phyloP scores from a whole-genome alignment of 2,888 invertebrate species.

The Polyommatus iphigenia region DNA sequence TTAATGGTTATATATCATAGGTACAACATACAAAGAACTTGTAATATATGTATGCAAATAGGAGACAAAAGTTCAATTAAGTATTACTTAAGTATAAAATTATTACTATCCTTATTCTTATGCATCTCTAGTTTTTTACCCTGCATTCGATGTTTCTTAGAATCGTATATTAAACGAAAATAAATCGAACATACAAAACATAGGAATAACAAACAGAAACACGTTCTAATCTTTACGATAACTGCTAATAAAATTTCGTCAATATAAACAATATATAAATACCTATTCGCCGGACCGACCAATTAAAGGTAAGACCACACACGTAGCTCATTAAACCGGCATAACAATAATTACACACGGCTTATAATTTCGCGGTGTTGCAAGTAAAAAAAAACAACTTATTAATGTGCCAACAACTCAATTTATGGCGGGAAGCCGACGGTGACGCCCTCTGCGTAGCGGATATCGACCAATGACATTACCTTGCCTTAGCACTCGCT shows the following conservation, averaged over 20 bases:
- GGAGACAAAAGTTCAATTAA: neutral
- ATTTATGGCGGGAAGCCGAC: conserved; percentile 75
- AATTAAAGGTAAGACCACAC: conserved; percentile 61
- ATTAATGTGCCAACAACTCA: conserved; percentile 81
- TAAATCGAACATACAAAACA: conserved; percentile 20
- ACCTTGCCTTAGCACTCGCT: conserved; percentile 45
- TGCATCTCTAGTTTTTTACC: neutral
- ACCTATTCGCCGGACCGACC: conserved; percentile 16
- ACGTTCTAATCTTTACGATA: conserved; percentile 27
- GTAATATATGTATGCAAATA: neutral
- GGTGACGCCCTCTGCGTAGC: conserved; percentile 70
- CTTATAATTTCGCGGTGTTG: conserved; percentile 75
- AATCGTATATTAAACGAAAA: conserved; percentile 15
- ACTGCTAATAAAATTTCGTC: conserved; percentile 30
- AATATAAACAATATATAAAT: conserved; percentile 31
- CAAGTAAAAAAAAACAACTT: conserved; percentile 68
- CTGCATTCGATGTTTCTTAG: neutral
- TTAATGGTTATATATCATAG: too few relatives aligned
- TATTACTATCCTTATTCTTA: neutral
- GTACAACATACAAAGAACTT: neutral
- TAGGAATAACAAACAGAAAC: conserved; percentile 28
- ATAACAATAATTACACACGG: conserved; percentile 71
- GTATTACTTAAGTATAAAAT: neutral
- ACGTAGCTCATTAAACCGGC: conserved; percentile 72
- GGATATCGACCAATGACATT: conserved; percentile 63